Base-by-base conservation (phyloP, 1,140 invertebrate species). In the Schmidtea mediterranea region DNA sequence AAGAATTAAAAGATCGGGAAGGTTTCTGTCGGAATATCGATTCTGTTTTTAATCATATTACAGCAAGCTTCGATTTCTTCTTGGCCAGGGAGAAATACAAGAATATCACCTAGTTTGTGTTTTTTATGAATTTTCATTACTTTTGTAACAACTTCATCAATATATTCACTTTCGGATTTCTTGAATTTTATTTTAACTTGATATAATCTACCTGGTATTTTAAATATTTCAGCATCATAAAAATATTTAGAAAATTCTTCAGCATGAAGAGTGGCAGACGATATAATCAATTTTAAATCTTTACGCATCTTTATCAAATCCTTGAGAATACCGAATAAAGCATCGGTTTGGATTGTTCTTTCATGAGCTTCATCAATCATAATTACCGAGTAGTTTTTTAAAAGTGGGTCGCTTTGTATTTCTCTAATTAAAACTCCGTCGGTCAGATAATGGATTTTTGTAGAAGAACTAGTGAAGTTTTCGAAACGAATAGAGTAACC, bases 341-440 rank as follows among this genome's bases (percentile, higher is more conserved):
- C 84, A 64, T 98, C 92, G 2, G 90, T 97, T 56, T 97, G 89
- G 6, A 97, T 70, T 0, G 90, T 95, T 40, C 90, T 67, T 62
- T 98, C 92, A 65, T 98, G 92, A 56, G 92, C 92, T 71, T 98
- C 92, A 62, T 98, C 90, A 61, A 98, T 90, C 51, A 98, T 97
- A 76, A 98, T 82, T 0, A 94, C 87, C 71, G 80, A 75, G 62
- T 92, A 94, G 1, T 77, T 76, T 37, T 75, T 76, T 21, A 98
- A 68, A 70, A 94, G 86, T 1, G 89, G 89, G 66, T 98, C 90
- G 49, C 81, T 80, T 1, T 97, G 69, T 66, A 95, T 97, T 69
- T 98, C 90, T 59, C 90, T 70, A 41, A 97, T 77, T 40, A 98
- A 63, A 58, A 92, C 97, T 60, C 92, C 92, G 69, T 98, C 92